Evolutionary conservation across 1,140 invertebrate genomes (phyloP), one percentile per base, ranked within the genome.

Genomic region (Macrostomum lignano): DNA sequence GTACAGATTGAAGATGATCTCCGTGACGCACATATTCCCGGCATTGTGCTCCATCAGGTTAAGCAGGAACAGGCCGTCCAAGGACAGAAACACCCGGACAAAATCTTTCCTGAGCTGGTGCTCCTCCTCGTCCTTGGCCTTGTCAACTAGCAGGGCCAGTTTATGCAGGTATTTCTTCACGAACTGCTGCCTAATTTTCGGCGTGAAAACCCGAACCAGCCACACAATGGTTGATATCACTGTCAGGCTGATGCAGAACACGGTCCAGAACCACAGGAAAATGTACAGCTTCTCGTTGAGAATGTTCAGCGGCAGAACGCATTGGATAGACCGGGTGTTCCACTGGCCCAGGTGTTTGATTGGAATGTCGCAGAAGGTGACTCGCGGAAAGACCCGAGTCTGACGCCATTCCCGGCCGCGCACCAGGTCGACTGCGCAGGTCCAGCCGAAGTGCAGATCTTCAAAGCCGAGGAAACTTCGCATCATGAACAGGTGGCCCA

Each of bases 191-290:
- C n/a, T n/a, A n/a, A n/a, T n/a, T n/a, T n/a, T n/a, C n/a, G n/a
- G n/a, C n/a, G n/a, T n/a, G n/a, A n/a, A n/a, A n/a, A 33, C 4
- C 17, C 22, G 5, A 11, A 30, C 3, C 4, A 30, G 26, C 32
- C 32, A 33, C 10, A n/a, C 26, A n/a, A 77, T 46, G 6, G 84
- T 45, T 11, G 73, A 73, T 2, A 70, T 39, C 15, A 22, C 11
- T 7, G 35, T 30, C 17, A 22, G 17, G 4, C 25, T 28, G 7
- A 41, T 37, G 0, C 43, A 19, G 9, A 36, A 10, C 10, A 29
- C 15, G 10, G 21, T 10, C 34, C 34, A 36, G 20, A 35, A 32
- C 34, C 26, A 35, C 5, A 28, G 17, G 11, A 35, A 32, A 17
- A 25, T 29, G 31, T 7, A 35, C 10, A 35, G 17, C 9, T 37